A percentile compares a stretch with the other conserved stretches of the same genome.
These are phyloP conservation scores for Cataglyphis rosenhaueri DNA, from an alignment of 2,888 invertebrate genomes.

Conservation along the genomic window DNA sequence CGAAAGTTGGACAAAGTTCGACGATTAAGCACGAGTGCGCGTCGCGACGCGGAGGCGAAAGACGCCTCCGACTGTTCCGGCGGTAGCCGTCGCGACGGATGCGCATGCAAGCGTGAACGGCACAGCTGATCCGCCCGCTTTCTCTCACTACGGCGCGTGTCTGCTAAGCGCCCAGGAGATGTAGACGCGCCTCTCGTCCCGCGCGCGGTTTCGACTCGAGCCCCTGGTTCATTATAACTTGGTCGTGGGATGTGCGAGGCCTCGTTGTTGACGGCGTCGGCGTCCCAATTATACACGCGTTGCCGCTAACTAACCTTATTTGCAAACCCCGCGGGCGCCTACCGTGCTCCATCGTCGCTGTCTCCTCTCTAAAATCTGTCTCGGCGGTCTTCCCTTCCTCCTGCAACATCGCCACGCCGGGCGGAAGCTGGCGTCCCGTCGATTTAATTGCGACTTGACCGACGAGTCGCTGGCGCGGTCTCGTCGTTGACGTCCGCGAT, in stretches of 20 bases:
- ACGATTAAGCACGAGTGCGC: conserved; percentile 68
- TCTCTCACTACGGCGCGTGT: conserved; percentile 11
- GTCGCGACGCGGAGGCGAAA: conserved; percentile 35
- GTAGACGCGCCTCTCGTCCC: conserved; percentile 55
- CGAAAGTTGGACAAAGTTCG: conserved; percentile 73
- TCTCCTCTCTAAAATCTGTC: conserved; percentile 26
- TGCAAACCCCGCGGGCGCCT: conserved; percentile 75
- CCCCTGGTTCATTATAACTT: conserved; percentile 80
- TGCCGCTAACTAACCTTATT: conserved; percentile 83
- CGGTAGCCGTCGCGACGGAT: conserved; percentile 55
- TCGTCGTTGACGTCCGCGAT: conserved; percentile 35
- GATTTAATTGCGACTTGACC: conserved; percentile 80
- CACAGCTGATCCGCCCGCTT: conserved; percentile 9
- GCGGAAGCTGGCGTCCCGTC: conserved; percentile 60
- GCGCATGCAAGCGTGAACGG: conserved; percentile 58
- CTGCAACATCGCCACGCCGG: conserved; percentile 24
- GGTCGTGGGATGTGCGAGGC: conserved; percentile 75
- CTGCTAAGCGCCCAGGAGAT: conserved; percentile 44
- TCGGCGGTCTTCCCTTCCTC: conserved; percentile 14
- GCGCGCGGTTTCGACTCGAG: conserved; percentile 42
- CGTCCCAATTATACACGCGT: conserved; percentile 82
- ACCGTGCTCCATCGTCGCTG: conserved; percentile 44
- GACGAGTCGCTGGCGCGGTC: conserved; percentile 66
- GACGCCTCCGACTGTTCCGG: conserved; percentile 51
- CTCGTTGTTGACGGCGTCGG: conserved; percentile 78